Conservation (phyloP, 2,113 vertebrate species). For the Micromys minutus region DNA sequence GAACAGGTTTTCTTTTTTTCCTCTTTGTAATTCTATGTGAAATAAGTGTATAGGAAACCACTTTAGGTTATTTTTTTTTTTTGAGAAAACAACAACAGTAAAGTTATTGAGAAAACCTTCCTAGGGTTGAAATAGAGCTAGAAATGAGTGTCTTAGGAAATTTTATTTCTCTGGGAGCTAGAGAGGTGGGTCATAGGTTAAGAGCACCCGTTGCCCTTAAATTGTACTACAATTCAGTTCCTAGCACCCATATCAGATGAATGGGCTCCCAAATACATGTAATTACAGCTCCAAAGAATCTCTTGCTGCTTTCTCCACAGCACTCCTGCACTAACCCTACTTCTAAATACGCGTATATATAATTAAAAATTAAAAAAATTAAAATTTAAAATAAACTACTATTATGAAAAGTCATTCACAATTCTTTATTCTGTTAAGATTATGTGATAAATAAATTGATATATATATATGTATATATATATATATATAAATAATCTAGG, state of each 20-base stretch:
- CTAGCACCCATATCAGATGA: background rate
- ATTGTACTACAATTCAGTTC: background rate
- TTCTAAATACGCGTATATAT: background rate
- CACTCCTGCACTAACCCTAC: background rate
- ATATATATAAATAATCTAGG: background rate
- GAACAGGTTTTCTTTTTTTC: background rate
- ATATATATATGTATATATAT: too few relatives aligned
- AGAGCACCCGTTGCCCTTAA: background rate
- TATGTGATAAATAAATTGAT: slow-evolving; percentile 43
- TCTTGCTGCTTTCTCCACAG: too few relatives aligned
- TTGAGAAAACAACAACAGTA: background rate
- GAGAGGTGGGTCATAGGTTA: background rate
- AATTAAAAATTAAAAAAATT: background rate
- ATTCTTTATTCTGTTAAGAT: background rate
- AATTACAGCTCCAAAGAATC: background rate
- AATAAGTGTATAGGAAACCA: slow-evolving; percentile 35
- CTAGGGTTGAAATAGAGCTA: slow-evolving; percentile 42
- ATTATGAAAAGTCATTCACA: background rate
- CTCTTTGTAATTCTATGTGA: slow-evolving; percentile 37
- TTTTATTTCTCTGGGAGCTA: slow-evolving; percentile 1
- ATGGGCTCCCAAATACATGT: background rate
- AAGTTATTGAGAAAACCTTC: slow-evolving; percentile 6
- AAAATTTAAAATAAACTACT: background rate
- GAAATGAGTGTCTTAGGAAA: slow-evolving; percentile 27
- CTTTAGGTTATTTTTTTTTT: slow-evolving; percentile 28